Evolutionary conservation across 2,797 vertebrate genomes (phyloP), one percentile per base, ranked within the genome.

Genomic region (Acrocephalus scirpaceus): DNA sequence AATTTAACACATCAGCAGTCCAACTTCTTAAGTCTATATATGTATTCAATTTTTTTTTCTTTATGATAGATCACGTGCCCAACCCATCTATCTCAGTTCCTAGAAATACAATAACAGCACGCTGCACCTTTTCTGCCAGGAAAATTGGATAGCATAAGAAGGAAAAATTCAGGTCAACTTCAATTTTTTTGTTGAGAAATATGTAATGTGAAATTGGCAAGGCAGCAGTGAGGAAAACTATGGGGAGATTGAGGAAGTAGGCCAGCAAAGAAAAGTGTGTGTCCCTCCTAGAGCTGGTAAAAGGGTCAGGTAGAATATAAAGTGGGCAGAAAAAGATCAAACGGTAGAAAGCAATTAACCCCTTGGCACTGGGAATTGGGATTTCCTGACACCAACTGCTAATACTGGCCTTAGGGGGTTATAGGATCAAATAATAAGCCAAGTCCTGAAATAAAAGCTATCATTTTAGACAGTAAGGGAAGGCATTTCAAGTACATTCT

Each of bases 331-430:
- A 92, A 95, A 97, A 97, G 92, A 96, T 96, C 94, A 97, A 96
- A 96, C 7, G 0, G 82, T 56, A 96, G 96, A 97, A 97, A 96
- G 93, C 93, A 97, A 97, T 97, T 97, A 97, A 97, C 95, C 95
- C 95, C 77, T 90, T 77, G 85, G 92, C 95, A 94, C n/a, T 69
- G 87, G 74, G 94, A 96, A 89, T 27, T 95, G 95, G 93, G 93
- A 95, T 96, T 96, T 97, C 94, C 92, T 97, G 95, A 97, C 96
- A 96, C 77, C 67, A 80, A 67, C 88, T 69, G 90, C 74, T 96
- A 96, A 93, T 78, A 73, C 72, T 88, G 56, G 91, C 95, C 95
- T 94, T 92, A 81, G 92, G 92, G 92, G 93, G 86, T 89, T 97
- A 77, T 10, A 89, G 84, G 92, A 96, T 97, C 95, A 96, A 97